A percentile compares a stretch with the other conserved stretches of the same genome.
Conservation (phyloP, 2,113 vertebrate genomes). For the Aythya baeri region DNA sequence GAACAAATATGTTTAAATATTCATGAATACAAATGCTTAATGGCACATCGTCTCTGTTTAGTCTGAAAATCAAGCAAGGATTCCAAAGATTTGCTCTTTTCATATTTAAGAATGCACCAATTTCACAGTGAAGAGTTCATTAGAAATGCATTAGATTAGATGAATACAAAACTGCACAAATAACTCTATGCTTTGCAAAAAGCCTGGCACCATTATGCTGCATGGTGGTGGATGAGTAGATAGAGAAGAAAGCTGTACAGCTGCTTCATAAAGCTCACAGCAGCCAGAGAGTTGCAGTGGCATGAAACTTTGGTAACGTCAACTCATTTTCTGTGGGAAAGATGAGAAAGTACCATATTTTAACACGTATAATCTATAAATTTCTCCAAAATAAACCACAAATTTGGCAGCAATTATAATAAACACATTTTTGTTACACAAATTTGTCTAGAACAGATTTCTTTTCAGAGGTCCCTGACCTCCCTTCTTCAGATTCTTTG, state of each 20-base stretch:
- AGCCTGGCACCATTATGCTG: background rate
- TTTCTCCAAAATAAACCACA: background rate
- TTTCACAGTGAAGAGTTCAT: slow-evolving; percentile 10
- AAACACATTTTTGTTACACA: background rate
- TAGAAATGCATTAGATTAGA: slow-evolving; percentile 36
- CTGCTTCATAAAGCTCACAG: background rate
- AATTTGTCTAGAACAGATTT: background rate
- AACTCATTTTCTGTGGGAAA: background rate
- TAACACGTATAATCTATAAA: background rate
- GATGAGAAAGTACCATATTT: background rate
- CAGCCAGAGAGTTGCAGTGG: background rate
- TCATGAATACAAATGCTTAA: slow-evolving; percentile 46
- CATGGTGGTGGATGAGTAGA: background rate
- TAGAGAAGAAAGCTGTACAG: background rate
- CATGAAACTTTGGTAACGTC: background rate
- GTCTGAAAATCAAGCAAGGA: slow-evolving; percentile 22
- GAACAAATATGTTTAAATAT: slow-evolving; percentile 33
- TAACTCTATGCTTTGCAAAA: background rate
- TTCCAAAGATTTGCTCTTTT: slow-evolving; percentile 32
- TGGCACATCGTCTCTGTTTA: background rate
- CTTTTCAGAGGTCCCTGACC: background rate
- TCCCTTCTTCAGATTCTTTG: background rate
- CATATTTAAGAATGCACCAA: slow-evolving; percentile 27
- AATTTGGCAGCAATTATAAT: background rate
- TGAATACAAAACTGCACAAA: background rate